These are phyloP conservation scores for Phoenoteleia sp. DNA, from an alignment of 2,888 invertebrate species.

Conservation along the genomic window DNA sequence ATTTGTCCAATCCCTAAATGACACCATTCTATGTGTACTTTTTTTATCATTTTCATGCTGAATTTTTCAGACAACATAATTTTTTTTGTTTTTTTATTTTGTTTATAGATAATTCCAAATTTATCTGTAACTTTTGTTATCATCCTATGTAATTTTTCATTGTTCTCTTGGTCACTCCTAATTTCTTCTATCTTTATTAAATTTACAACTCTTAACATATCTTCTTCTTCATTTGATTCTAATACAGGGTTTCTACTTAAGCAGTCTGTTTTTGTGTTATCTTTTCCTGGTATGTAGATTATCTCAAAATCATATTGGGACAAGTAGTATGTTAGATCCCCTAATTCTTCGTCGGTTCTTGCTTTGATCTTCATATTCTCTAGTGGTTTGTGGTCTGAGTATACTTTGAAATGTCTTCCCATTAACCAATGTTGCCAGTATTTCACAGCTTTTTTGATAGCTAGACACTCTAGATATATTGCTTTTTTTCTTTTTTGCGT, in stretches of 20 bases:
- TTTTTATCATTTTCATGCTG: not conserved
- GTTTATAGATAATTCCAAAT: conserved; percentile 51
- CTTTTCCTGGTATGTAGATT: not conserved
- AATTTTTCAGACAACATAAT: conserved; percentile 66
- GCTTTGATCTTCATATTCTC: conserved; percentile 19
- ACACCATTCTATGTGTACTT: not conserved
- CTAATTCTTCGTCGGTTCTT: conserved; percentile 20
- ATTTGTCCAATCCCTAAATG: not conserved
- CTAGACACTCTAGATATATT: conserved; percentile 75
- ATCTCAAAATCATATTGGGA: conserved; percentile 1
- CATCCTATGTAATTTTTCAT: not conserved
- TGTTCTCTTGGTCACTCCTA: not conserved
- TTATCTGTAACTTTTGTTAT: not conserved
- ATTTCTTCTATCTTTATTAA: not conserved
- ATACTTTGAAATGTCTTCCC: conserved; percentile 9
- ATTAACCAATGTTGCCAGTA: conserved; percentile 75
- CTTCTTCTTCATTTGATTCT: not conserved
- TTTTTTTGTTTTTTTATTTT: conserved; percentile 62
- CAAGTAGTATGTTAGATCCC: conserved; percentile 11
- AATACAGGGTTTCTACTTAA: not conserved
- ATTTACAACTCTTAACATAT: not conserved
- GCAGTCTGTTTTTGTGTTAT: not conserved
- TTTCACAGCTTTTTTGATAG: conserved; percentile 74
- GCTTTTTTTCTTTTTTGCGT: conserved; percentile 67
- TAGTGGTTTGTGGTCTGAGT: conserved; percentile 19